These are phyloP conservation scores for Microtus montanus DNA, from an alignment of 2,113 vertebrate species.

Conservation along the genomic window DNA sequence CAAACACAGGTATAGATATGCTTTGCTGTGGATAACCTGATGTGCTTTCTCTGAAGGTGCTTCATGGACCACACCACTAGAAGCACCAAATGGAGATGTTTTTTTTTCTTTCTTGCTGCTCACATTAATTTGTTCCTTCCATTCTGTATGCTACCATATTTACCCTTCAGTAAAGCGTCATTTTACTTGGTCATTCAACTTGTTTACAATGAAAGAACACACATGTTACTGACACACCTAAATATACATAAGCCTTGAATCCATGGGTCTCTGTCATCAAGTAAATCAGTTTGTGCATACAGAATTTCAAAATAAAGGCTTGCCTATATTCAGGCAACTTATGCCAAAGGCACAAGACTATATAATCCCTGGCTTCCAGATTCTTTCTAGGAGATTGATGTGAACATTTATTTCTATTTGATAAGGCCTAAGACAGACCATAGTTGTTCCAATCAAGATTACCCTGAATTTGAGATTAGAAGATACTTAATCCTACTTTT, in stretches of 20 bases:
- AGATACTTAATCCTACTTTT: conserved; percentile 24
- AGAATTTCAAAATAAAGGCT: not conserved
- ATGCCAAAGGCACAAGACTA: not conserved
- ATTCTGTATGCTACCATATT: not conserved
- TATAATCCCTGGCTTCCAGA: not conserved
- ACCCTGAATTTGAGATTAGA: conserved; percentile 6
- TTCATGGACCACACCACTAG: not conserved
- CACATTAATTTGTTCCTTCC: not conserved
- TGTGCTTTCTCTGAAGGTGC: not conserved
- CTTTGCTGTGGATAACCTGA: not conserved
- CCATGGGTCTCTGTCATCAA: not conserved
- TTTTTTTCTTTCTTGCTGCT: not conserved
- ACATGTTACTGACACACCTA: not conserved
- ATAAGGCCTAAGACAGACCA: not conserved
- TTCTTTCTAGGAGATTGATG: not conserved
- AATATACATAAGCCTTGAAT: not conserved
- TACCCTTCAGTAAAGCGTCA: not conserved
- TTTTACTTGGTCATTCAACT: not conserved
- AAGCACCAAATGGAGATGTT: not conserved
- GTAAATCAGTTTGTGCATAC: not conserved
- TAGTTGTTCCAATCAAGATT: not conserved
- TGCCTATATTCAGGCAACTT: not conserved
- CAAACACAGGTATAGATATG: not conserved
- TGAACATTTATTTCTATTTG: not conserved
- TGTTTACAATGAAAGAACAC: not conserved